Percentiles rank a stretch among this genome's conserved stretches.
Conservation (phyloP, 2,888 invertebrate species). For the Ichneumoninae sp. region DNA sequence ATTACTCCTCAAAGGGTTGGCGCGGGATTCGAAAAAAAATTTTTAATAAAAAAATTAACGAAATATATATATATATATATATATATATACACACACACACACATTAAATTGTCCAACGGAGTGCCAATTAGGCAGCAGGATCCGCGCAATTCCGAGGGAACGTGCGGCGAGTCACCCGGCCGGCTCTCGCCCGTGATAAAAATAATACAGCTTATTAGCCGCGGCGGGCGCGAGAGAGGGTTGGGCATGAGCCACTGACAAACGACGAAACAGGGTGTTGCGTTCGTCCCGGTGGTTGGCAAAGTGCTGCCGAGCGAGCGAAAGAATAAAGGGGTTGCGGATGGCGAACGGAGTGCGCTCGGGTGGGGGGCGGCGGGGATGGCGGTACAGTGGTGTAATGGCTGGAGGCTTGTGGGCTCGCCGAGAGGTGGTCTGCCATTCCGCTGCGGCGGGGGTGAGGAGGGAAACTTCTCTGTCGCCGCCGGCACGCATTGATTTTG, state of each 20-base stretch:
- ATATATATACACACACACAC: no score
- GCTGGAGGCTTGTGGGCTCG: constrained; percentile 64
- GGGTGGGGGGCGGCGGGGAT: constrained; percentile 7
- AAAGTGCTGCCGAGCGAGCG: constrained; percentile 50
- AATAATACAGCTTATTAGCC: constrained; percentile 80
- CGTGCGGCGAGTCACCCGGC: constrained; percentile 44
- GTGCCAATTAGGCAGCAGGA: constrained; percentile 40
- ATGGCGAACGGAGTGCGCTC: constrained; percentile 27
- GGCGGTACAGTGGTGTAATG: constrained; percentile 39
- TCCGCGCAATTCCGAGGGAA: constrained; percentile 16
- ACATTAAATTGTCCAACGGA: constrained; percentile 22
- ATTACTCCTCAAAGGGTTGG: constrained; percentile 13
- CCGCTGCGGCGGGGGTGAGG: constrained; percentile 56
- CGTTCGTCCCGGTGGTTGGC: constrained; percentile 44
- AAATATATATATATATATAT: neutral
- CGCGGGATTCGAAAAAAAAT: neutral
- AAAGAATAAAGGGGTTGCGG: constrained; percentile 61
- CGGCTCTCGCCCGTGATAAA: constrained; percentile 71
- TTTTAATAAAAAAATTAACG: neutral
- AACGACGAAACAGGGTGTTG: constrained; percentile 51
- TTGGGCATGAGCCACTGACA: constrained; percentile 64
- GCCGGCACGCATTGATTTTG: constrained; percentile 82
- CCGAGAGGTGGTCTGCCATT: constrained; percentile 59
- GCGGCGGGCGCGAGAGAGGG: constrained; percentile 46
- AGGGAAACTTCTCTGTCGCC: constrained; percentile 79